phyloP scores from a whole-genome alignment of 2,113 vertebrate genomes.

The Actenoides lindsayi region DNA sequence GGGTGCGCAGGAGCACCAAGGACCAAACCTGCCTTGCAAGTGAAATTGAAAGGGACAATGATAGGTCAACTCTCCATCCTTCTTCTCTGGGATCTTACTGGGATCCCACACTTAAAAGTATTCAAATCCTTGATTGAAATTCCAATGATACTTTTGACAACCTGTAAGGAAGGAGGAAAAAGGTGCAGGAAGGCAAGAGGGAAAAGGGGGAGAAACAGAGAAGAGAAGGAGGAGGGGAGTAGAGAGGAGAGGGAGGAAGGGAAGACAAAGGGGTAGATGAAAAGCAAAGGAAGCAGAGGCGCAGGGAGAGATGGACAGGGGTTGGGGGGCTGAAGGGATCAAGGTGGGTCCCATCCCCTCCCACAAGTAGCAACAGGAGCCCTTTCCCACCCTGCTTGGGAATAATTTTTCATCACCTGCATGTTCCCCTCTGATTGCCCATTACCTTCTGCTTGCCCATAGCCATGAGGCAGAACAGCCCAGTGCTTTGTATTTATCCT shows the following conservation, averaged over 20 bases:
- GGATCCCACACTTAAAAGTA: background rate
- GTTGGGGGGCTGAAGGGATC: background rate
- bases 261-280: background rate
- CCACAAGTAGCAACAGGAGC: background rate
- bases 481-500: background rate
- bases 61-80: background rate
- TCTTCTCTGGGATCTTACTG: background rate
- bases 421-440: background rate
- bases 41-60: fast-evolving
- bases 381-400: background rate
- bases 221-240: background rate
- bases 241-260: background rate
- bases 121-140: background rate
- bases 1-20: fast-evolving
- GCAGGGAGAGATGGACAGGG: no score
- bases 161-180: background rate
- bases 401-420: background rate
- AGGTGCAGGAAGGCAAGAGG: background rate
- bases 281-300: background rate
- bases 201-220: background rate
- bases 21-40: background rate
- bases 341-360: background rate
- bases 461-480: background rate
- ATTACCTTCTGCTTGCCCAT: background rate
- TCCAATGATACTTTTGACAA: background rate